Base-by-base conservation (phyloP, 2,113 vertebrate genomes). In the Ancistrus triradiatus region DNA sequence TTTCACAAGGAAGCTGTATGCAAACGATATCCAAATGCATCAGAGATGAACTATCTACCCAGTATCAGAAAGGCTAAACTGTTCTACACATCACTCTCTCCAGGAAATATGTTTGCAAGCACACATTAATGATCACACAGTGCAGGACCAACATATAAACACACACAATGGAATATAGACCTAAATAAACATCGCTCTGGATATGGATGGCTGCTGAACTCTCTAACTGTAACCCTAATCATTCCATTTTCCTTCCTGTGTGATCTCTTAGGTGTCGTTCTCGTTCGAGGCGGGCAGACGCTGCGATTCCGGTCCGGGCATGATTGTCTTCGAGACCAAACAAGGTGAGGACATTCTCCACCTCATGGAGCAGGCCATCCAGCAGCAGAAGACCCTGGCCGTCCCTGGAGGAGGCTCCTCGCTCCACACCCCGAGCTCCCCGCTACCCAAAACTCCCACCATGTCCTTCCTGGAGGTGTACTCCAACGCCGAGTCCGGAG, bases 251-350 rank as follows among this genome's bases (percentile, higher is more conserved):
- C 50, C 7, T 19, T 40, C 3, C 25, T 40, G 10, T 49, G 18
- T 61, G 48, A 21, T 57, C 66, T 63, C 56, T 33, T 77, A 98
- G 96, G 70, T 89, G 66, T 79, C 87, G 73, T 91, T 99, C 67
- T 92, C 90, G n/a, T 91, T 99, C 0, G 95, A 99, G 80, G 93
- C 95, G 0, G 95, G 96, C 5, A 81, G 95, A 9, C 91, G 95
- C 58, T 98, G 95, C 4, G 82, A 87, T 10, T 97, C 93, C 0
- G 96, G 96, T 25, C 90, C 95, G 0, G 96, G 96, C 2, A 90
- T 86, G 14, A 95, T 99, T 81, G 90, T 79, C 57, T 98, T 98
- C 56, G 92, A 98, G 81, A 95, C 93, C 0, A 80, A 79, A 42
- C 89, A 97, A 69, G 92, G 92, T 17, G 91, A 91, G 0, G 89